These are phyloP conservation scores for Thecocarcelia acutangulata DNA, from an alignment of 2,888 invertebrate genomes.

Conservation along the genomic window DNA sequence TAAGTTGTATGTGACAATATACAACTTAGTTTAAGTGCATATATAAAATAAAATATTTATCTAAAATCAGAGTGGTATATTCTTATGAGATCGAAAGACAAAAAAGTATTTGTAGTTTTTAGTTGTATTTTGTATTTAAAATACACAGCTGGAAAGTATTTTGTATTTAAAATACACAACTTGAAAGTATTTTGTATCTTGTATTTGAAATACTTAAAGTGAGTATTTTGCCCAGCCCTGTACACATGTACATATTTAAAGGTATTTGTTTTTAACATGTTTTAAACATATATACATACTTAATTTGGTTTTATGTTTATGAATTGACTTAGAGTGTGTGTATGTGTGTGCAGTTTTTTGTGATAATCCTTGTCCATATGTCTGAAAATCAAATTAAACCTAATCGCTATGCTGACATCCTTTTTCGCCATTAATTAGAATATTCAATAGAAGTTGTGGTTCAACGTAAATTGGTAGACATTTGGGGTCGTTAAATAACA, in stretches of 20 bases:
- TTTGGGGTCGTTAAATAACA: not conserved
- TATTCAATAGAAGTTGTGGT: constrained; percentile 24
- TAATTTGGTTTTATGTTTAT: constrained; percentile 8
- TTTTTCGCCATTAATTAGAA: constrained; percentile 62
- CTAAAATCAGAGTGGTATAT: too few species aligned
- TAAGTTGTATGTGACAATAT: too few species aligned
- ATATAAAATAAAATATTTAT: too few species aligned
- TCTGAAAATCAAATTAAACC: constrained; percentile 56
- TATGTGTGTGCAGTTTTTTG: not conserved
- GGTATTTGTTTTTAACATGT: constrained; percentile 44
- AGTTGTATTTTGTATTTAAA: too few species aligned
- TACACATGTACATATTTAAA: constrained; percentile 38
- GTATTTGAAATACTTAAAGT: too few species aligned
- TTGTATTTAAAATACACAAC: too few species aligned
- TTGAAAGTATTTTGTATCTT: too few species aligned
- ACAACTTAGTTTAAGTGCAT: too few species aligned
- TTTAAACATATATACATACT: not conserved
- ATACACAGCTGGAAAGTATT: too few species aligned
- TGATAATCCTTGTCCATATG: constrained; percentile 49
- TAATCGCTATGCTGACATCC: constrained; percentile 67
- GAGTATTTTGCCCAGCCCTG: too few species aligned
- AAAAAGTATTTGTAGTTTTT: too few species aligned
- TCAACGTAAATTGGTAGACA: constrained; percentile 9
- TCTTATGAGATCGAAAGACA: too few species aligned
- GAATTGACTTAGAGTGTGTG: not conserved